These are phyloP conservation scores for Aphaenogaster rudis DNA, from an alignment of 1,140 invertebrate genomes.

Conservation along the genomic window DNA sequence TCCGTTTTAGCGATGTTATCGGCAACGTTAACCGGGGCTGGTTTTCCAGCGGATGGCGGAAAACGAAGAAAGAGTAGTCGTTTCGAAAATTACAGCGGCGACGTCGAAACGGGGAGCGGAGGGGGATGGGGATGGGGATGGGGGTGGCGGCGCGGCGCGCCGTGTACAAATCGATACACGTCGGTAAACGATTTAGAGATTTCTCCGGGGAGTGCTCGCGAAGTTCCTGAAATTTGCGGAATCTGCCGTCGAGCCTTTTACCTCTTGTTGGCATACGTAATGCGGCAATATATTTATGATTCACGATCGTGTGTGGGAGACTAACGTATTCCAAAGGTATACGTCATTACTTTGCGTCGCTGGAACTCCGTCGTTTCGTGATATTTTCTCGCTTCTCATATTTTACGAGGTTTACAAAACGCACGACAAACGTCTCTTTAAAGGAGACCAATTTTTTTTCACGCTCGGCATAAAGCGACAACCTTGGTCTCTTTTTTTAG, in stretches of 20 bases:
- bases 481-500: neutral
- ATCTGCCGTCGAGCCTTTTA: neutral
- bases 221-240: conserved; percentile 6
- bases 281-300: conserved; percentile 6
- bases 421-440: neutral
- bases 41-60: conserved; percentile 1
- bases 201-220: conserved; percentile 27
- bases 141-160: neutral
- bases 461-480: neutral
- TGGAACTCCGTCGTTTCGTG: neutral
- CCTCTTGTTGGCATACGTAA: conserved; percentile 3
- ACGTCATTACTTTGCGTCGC: conserved; percentile 5
- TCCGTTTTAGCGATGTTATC: conserved; percentile 30
- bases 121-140: neutral
- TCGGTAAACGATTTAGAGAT: conserved; percentile 36
- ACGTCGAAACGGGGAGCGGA: too few species aligned
- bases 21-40: conserved; percentile 13
- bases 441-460: neutral
- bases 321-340: neutral
- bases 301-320: neutral
- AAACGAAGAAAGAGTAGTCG: conserved; percentile 18
- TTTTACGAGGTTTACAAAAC: neutral
- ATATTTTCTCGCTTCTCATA: neutral
- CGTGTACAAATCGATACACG: conserved; percentile 20
- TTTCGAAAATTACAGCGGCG: conserved; percentile 38